Evolutionary conservation across 2,113 vertebrate species (phyloP).

Genomic region (Plectropomus leopardus): DNA sequence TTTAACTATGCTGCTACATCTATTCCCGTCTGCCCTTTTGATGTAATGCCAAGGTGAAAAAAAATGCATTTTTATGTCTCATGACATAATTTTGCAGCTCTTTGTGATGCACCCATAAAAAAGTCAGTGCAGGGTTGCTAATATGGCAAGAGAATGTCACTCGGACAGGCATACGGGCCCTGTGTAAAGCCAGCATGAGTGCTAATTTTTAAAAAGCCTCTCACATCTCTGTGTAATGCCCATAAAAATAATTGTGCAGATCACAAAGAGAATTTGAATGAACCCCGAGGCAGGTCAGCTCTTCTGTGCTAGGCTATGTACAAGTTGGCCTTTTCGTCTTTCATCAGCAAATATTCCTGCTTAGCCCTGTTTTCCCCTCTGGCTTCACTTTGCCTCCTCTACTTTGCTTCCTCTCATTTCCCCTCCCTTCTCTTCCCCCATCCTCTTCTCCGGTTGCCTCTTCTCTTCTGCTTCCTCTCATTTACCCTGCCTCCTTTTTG

Average conservation of each 20-base stretch:
- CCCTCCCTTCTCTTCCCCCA: not conserved
- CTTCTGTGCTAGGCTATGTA: conserved; percentile 47
- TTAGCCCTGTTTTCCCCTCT: conserved; percentile 51
- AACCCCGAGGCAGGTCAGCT: conserved; percentile 66
- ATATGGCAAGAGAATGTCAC: conserved; percentile 27
- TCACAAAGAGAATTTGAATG: conserved; percentile 72
- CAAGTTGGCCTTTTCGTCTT: conserved; percentile 60
- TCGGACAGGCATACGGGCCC: not conserved
- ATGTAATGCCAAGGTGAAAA: conserved; percentile 17
- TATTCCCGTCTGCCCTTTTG: conserved; percentile 29
- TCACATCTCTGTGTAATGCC: conserved; percentile 32
- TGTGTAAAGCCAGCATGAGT: conserved; percentile 1
- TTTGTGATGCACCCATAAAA: conserved; percentile 27
- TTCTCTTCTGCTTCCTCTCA: conserved; percentile 10
- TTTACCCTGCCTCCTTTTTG: conserved; percentile 5
- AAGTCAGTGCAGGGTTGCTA: conserved; percentile 21
- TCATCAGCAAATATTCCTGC: conserved; percentile 75
- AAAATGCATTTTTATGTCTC: conserved; percentile 27
- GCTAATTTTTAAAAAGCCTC: conserved; percentile 26
- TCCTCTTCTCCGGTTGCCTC: conserved; percentile 16
- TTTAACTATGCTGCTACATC: not conserved
- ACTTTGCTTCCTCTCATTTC: conserved; percentile 25
- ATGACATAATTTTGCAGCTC: conserved; percentile 36
- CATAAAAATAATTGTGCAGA: conserved; percentile 62
- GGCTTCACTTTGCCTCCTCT: conserved; percentile 50